A percentile compares a stretch with the other conserved stretches of the same genome.
Evolutionary conservation across 2,797 vertebrate genomes (phyloP).

Genomic region (Sylvia borin): DNA sequence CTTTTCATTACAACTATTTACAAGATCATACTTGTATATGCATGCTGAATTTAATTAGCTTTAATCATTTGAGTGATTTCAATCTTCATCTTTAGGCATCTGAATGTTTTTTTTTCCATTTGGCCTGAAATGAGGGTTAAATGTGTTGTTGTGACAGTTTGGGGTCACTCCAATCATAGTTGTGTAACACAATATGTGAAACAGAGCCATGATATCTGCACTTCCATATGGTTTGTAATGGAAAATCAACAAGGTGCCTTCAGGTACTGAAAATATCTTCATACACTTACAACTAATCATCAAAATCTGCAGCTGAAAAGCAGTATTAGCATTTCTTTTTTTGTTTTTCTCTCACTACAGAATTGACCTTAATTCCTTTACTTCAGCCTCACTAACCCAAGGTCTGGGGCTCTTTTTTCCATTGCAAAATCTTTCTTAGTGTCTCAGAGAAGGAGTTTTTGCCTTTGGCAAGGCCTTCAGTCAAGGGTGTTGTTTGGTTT

Average conservation of each 20-base stretch:
- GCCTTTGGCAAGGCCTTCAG: neutral
- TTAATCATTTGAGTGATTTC: neutral
- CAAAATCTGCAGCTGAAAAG: neutral
- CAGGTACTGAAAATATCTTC: neutral
- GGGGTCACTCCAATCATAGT: neutral
- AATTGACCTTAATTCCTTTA: neutral
- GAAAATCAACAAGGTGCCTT: neutral
- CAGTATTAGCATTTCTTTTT: neutral
- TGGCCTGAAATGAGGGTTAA: neutral
- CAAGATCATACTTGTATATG: neutral
- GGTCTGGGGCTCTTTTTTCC: neutral
- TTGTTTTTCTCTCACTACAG: neutral
- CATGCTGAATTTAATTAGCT: neutral
- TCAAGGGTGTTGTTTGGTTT: neutral
- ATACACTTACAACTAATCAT: neutral
- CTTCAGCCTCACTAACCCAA: neutral
- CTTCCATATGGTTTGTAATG: neutral
- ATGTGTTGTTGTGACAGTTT: neutral
- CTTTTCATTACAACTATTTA: neutral
- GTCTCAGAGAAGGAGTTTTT: neutral
- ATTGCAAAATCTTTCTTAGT: neutral
- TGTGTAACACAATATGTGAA: neutral
- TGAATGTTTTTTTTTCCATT: neutral
- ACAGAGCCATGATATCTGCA: neutral
- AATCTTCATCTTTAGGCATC: neutral